A percentile compares a stretch with the other conserved stretches of the same genome.
These are phyloP conservation scores for Thereva unica DNA, from an alignment of 2,888 invertebrate genomes.

Conservation along the genomic window DNA sequence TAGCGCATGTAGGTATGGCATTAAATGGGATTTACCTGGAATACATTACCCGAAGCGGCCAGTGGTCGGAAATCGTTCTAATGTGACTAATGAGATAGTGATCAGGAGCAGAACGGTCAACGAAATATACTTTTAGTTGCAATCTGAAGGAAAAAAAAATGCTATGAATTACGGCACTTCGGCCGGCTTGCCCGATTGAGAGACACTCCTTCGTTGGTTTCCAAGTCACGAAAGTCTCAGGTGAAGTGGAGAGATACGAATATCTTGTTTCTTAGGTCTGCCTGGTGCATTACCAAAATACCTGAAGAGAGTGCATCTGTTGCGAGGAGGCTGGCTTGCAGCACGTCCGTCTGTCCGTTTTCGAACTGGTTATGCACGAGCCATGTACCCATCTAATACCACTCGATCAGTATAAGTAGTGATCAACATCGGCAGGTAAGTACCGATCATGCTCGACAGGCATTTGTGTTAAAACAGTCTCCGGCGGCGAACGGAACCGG, in stretches of 20 bases:
- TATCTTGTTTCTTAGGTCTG: not conserved
- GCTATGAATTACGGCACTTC: not conserved
- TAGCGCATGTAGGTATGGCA: too few species aligned
- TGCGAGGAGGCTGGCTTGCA: not conserved
- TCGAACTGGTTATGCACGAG: not conserved
- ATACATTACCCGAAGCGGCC: not conserved
- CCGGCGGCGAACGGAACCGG: not conserved
- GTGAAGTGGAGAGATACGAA: not conserved
- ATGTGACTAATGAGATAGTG: conserved; percentile 42
- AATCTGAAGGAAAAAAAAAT: conserved; percentile 6
- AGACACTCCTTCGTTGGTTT: not conserved
- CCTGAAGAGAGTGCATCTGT: not conserved
- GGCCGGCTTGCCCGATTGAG: not conserved
- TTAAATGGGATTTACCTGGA: too few species aligned
- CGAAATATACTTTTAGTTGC: conserved; percentile 17
- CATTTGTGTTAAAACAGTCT: not conserved
- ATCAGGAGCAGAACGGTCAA: conserved; percentile 41
- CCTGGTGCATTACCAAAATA: conserved; percentile 13
- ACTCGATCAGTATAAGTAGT: conserved; percentile 6
- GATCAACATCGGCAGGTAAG: not conserved
- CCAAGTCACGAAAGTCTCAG: conserved; percentile 17
- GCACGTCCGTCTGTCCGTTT: not conserved
- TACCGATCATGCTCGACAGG: not conserved
- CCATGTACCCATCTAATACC: not conserved
- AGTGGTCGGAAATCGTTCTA: conserved; percentile 33